Evolutionary conservation across 2,113 vertebrate genomes (phyloP).

Genomic region (Halichoerus grypus): DNA sequence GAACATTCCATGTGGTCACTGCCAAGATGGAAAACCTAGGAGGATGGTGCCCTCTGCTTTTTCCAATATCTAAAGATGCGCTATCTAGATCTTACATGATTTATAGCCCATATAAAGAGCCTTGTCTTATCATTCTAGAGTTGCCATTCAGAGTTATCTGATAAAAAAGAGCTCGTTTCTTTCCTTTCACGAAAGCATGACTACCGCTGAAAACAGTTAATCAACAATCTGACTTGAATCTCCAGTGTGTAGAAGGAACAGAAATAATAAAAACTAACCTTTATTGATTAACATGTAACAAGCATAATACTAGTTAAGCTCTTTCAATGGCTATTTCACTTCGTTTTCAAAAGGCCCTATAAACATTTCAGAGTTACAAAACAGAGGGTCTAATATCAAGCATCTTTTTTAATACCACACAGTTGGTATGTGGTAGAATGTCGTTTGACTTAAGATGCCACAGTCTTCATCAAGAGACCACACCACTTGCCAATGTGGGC

Average conservation of each 20-base stretch:
- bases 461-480: not conserved
- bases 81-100: not conserved
- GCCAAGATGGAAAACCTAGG: not conserved
- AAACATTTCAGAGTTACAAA: not conserved
- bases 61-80: not conserved
- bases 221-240: not conserved
- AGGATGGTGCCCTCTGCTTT: not conserved
- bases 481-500: not conserved
- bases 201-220: not conserved
- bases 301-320: not conserved
- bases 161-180: not conserved
- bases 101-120: not conserved
- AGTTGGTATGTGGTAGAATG: not conserved
- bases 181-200: not conserved
- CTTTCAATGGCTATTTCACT: not conserved
- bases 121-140: not conserved
- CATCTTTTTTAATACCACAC: not conserved
- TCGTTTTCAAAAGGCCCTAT: not conserved
- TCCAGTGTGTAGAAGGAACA: not conserved
- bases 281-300: not conserved
- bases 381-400: not conserved
- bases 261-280: not conserved
- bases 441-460: not conserved
- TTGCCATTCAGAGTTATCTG: not conserved
- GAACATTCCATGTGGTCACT: not conserved